phyloP scores from a whole-genome alignment of 2,888 invertebrate genomes.

The Tuta absoluta region DNA sequence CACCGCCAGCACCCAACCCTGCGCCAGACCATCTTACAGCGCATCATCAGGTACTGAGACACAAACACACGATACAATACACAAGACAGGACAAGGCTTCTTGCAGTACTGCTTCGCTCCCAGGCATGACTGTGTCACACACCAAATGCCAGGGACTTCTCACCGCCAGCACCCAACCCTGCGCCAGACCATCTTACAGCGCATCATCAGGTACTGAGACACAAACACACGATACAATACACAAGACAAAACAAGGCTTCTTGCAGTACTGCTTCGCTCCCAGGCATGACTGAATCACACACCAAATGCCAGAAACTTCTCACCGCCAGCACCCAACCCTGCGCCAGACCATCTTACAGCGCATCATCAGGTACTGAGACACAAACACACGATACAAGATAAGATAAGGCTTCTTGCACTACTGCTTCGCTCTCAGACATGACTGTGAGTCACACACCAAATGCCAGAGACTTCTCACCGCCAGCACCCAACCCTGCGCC shows the following conservation, averaged over 20 bases:
- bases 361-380: slow-evolving; percentile 66
- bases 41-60: slow-evolving; percentile 66
- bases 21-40: slow-evolving; percentile 66
- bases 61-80: no score
- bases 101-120: slow-evolving; percentile 38
- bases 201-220: not conserved
- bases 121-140: slow-evolving; percentile 56
- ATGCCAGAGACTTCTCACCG: slow-evolving; percentile 67
- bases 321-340: slow-evolving; percentile 67
- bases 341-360: slow-evolving; percentile 66
- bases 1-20: slow-evolving; percentile 67
- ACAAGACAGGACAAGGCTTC: no score
- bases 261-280: slow-evolving; percentile 47
- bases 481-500: slow-evolving; percentile 67
- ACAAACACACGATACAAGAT: no score
- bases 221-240: no score
- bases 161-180: not conserved
- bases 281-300: slow-evolving; percentile 50
- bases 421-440: slow-evolving; percentile 48
- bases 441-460: slow-evolving; percentile 52
- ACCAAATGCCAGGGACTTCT: slow-evolving; percentile 33
- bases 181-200: not conserved
- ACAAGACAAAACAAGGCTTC: no score
- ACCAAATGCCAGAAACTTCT: slow-evolving; percentile 62
- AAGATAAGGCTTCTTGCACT: no score